A percentile compares a stretch with the other conserved stretches of the same genome.
phyloP scores from a whole-genome alignment of 2,888 invertebrate species.

The Drosophila mimica region DNA sequence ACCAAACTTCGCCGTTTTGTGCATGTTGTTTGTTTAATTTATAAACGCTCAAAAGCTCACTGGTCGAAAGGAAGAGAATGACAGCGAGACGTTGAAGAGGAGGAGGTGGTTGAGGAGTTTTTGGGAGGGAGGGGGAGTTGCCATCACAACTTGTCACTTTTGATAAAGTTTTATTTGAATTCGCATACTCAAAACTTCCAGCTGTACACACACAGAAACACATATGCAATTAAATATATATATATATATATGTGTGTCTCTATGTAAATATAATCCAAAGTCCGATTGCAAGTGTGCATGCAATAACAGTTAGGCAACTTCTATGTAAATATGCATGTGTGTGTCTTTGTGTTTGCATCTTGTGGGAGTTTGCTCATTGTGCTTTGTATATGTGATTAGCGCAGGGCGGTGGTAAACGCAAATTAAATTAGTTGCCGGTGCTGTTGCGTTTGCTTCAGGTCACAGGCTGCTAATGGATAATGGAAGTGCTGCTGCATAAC shows the following conservation, averaged over 20 bases:
- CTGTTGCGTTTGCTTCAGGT: constrained; percentile 13
- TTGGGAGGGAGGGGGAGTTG: constrained; percentile 1
- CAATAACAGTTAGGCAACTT: constrained; percentile 43
- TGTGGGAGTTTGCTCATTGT: constrained; percentile 32
- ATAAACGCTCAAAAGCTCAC: constrained; percentile 60
- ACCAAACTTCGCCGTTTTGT: constrained; percentile 18
- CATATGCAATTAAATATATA: not conserved
- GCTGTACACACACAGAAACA: not conserved
- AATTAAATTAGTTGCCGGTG: constrained; percentile 45
- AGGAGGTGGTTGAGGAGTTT: not conserved
- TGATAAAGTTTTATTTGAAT: constrained; percentile 50
- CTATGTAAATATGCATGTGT: not conserved
- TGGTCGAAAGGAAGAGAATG: constrained; percentile 6
- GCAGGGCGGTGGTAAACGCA: constrained; percentile 25
- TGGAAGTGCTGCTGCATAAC: constrained; percentile 24
- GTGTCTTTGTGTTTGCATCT: constrained; percentile 15
- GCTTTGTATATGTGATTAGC: constrained; percentile 45
- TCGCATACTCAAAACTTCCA: constrained; percentile 9
- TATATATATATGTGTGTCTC: not conserved
- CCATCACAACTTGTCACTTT: constrained; percentile 38
- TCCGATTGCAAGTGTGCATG: constrained; percentile 55
- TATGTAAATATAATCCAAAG: constrained; percentile 41
- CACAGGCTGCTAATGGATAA: constrained; percentile 46
- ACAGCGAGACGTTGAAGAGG: not conserved
- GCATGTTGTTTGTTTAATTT: constrained; percentile 73